Evolutionary conservation across 2,797 vertebrate genomes (phyloP), one percentile per base, ranked within the genome.

Genomic region (Eremophila alpestris): DNA sequence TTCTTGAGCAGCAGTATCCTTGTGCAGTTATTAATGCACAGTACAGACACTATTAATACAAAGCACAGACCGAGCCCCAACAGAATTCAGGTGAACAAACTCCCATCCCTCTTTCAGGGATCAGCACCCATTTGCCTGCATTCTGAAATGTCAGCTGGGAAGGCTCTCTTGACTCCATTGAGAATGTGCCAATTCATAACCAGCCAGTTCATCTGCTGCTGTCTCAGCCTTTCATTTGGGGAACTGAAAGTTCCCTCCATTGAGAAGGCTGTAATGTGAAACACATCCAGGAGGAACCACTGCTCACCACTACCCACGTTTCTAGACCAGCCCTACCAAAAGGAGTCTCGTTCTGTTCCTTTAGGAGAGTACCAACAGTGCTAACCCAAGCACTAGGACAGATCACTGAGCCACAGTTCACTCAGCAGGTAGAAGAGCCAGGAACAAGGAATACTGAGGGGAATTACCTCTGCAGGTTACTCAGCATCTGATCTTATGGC

Each of bases 401-500:
- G 67, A 90, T 78, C 94, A 78, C 73, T 45, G 51, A 89, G 58
- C 68, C 49, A 30, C 7, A 71, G 60, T 27, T 92, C 71, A 83
- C 52, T 78, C 6, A 54, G 64, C 6, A 58, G 41, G 49, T 23
- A 54, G 34, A 81, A 86, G n/a, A 91, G 51, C 45, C 88, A 95
- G 49, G 23, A 60, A 32, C 51, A 60, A 86, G 83, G 65, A 93
- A 90, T 20, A 83, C n/a, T 24, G 56, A 59, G 16, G 64, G 2
- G 20, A 89, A 80, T 94, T 81, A 80, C 54, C 83, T 81, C 89
- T 73, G 48, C 90, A 95, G 78, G 93, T 97, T 96, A 93, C 79
- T 87, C 81, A 83, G 88, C 78, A 92, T 83, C 90, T 92, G 81
- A 95, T 95, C 90, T 67, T 55, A 90, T 29, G 81, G 93, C 54